Evolutionary conservation across 2,113 vertebrate species (phyloP), one percentile per base, ranked within the genome.

Genomic region (Vidua macroura): DNA sequence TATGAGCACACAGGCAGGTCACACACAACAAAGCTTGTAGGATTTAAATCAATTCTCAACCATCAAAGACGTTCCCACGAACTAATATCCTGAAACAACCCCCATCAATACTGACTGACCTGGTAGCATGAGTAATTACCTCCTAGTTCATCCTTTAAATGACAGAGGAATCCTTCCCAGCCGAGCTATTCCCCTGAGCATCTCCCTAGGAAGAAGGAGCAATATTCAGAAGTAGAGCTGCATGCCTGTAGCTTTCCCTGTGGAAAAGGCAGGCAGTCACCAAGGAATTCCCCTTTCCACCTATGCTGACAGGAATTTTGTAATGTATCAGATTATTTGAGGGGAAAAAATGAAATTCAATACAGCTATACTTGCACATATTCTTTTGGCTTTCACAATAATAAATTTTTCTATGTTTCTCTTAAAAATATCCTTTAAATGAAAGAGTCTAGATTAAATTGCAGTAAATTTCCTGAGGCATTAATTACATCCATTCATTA

Each of bases 131-230:
- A 95, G 56, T 95, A 95, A 96, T 93, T 94, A 86, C 89, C 94
- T 95, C 88, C 82, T 28, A 90, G 82, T 81, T 95, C 95, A 96
- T 86, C 90, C 93, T 94, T 83, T 90, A 93, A 93, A 93, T 70
- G 90, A 73, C 53, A 92, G 73, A 86, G 63, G 67, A 59, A 74
- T 83, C 60, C 80, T 79, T 73, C 82, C 81, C 37, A 74, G 95
- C 79, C 48, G 75, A 97, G 91, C 52, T 86, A 56, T 18, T 94
- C 93, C 92, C 92, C 66, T 11, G 91, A 88, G 90, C 46, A 41
- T 14, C 88, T 52, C 49, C 18, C 87, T 30, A 33, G 28, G 46
- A 92, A 66, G 84, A 73, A 68, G 80, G 76, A 53, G 48, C 62
- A 73, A 33, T 3, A 4, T 11, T n/a, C 35, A 55, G 63, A 44